Conservation (phyloP, 2,797 vertebrate species). For the Thripadectes ignobilis region DNA sequence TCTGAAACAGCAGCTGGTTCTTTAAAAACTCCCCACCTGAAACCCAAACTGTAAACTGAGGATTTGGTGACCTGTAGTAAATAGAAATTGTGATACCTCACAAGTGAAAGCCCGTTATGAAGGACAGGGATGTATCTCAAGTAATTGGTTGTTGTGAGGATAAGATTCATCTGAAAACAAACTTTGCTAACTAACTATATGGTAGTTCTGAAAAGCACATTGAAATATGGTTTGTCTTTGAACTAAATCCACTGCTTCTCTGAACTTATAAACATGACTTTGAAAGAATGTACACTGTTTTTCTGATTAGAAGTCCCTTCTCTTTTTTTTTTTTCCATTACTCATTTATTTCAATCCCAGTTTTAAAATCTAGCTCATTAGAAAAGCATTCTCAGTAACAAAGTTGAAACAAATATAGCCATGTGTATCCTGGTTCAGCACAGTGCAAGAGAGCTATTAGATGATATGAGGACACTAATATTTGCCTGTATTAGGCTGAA, state of each 20-base stretch:
- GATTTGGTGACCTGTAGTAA: background rate
- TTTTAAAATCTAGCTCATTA: conserved; percentile 51
- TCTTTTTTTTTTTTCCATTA: conserved; percentile 19
- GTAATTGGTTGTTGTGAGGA: background rate
- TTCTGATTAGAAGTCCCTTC: conserved; percentile 31
- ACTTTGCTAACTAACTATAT: background rate
- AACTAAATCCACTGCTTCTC: conserved; percentile 36
- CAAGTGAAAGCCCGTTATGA: background rate
- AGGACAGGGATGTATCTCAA: background rate
- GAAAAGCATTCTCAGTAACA: conserved; percentile 43
- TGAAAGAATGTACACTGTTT: conserved; percentile 66
- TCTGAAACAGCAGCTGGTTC: background rate
- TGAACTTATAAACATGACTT: conserved; percentile 65
- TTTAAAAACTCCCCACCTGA: accelerated
- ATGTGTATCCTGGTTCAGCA: background rate
- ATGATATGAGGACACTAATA: background rate
- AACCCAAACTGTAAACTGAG: background rate
- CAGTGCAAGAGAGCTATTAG: background rate
- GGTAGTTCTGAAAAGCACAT: conserved; percentile 16
- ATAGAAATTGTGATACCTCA: background rate
- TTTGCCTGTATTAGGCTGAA: background rate
- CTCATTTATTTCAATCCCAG: conserved; percentile 39
- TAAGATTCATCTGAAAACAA: background rate
- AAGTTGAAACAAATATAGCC: conserved; percentile 6
- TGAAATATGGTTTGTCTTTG: conserved; percentile 50